Evolutionary conservation across 2,113 vertebrate genomes (phyloP), one percentile per base, ranked within the genome.

Genomic region (Xenopus laevis): DNA sequence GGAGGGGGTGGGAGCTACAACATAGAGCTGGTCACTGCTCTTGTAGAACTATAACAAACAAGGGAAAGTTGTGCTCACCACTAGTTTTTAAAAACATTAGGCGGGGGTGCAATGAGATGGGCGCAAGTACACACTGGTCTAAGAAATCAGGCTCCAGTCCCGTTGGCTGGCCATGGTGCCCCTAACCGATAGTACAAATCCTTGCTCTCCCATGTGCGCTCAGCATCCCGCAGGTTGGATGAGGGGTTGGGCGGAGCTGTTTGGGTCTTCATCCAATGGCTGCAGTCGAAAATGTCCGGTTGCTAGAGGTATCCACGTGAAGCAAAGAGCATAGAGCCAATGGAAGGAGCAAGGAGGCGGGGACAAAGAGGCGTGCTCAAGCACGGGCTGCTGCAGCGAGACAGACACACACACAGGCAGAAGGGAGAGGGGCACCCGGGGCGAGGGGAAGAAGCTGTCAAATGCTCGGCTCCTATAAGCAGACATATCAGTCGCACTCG

Each of bases 361-460:
- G 87, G 88, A 89, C 85, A 87, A 88, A 84, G 87, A 89, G 92
- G 85, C 88, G 92, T 89, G 89, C 13, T 84, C 90, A 88, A 92
- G 93, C 93, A 92, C 91, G 90, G 92, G 89, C 91, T 88, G 88
- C 90, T 84, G 92, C 88, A 83, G 91, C 85, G 80, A 79, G 79
- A 80, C 81, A 85, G 78, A n/a, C n/a, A 79, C 78, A 71, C 60
- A 75, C 77, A 74, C 74, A 77, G 78, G 76, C 79, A 68, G 77
- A 74, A 76, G 81, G 87, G 85, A 82, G 87, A 90, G 89, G 91
- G 88, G 89, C 91, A 91, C 91, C 87, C 85, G 89, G 91, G 92
- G 91, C 88, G 86, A 91, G 79, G 83, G 73, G 92, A 93, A 94
- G 91, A 90, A 87, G 92, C 94, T 94, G 94, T 96, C 94, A n/a